phyloP scores from a whole-genome alignment of 2,797 vertebrate genomes.

The Astyanax mexicanus region DNA sequence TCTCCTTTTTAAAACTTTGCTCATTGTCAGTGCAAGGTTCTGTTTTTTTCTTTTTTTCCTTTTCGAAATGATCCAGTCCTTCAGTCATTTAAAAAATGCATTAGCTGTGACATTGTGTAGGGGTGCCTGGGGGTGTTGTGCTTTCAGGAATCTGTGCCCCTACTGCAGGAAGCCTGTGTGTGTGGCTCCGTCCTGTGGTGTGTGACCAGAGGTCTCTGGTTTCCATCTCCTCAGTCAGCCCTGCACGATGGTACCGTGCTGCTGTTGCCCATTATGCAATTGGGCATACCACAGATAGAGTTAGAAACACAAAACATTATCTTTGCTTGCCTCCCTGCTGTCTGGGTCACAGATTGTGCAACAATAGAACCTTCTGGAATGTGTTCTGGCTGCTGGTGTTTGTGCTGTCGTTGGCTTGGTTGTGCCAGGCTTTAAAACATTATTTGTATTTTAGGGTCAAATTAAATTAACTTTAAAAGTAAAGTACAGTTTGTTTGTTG shows the following conservation, averaged over 20 bases:
- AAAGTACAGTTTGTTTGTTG: neutral
- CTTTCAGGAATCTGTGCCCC: slow-evolving; percentile 62
- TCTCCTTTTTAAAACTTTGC: neutral
- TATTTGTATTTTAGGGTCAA: no score
- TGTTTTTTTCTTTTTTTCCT: no score
- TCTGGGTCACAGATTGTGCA: slow-evolving; percentile 38
- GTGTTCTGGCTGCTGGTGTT: slow-evolving; percentile 24
- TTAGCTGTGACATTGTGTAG: slow-evolving; percentile 36
- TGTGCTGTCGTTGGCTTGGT: slow-evolving; percentile 44
- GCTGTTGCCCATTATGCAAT: slow-evolving; percentile 53
- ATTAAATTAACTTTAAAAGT: neutral
- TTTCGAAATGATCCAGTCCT: slow-evolving; percentile 30
- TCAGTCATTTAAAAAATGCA: slow-evolving; percentile 53
- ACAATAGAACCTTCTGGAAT: slow-evolving; percentile 53
- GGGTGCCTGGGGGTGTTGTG: slow-evolving; percentile 63
- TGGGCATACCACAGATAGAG: slow-evolving; percentile 47
- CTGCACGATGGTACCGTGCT: slow-evolving; percentile 43
- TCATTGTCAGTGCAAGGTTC: no score
- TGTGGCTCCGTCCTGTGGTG: slow-evolving; percentile 56
- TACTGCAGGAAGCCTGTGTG: slow-evolving; percentile 66
- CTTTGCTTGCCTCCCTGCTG: slow-evolving; percentile 17
- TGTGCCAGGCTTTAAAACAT: slow-evolving; percentile 28
- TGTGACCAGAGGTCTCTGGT: slow-evolving; percentile 41
- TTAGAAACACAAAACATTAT: slow-evolving; percentile 20
- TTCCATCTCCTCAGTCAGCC: slow-evolving; percentile 57